phyloP scores from a whole-genome alignment of 2,888 invertebrate species.

The Hipparchia semele region DNA sequence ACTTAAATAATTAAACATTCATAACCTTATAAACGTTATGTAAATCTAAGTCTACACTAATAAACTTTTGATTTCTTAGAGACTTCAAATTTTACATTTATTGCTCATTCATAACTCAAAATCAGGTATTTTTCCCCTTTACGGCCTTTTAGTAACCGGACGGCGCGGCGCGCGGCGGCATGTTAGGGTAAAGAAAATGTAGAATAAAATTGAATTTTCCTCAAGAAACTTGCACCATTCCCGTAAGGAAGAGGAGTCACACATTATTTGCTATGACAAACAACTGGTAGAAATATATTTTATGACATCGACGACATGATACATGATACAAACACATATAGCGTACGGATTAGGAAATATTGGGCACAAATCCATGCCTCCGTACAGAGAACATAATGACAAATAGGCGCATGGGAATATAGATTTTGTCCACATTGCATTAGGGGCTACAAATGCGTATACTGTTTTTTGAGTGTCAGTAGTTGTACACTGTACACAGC shows the following conservation, averaged over 20 bases:
- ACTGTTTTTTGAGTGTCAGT: conserved; percentile 24
- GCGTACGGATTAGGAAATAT: conserved; percentile 56
- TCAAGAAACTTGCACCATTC: conserved; percentile 4
- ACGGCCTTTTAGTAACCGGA: too few species aligned
- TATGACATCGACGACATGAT: conserved; percentile 31
- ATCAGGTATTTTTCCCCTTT: too few species aligned
- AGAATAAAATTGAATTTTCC: not conserved
- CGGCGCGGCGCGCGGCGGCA: too few species aligned
- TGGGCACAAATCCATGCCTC: conserved; percentile 52
- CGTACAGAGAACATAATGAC: conserved; percentile 22
- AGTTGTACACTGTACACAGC: conserved; percentile 31
- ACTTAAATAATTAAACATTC: too few species aligned
- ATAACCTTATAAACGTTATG: too few species aligned
- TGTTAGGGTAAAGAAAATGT: too few species aligned
- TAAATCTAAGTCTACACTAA: too few species aligned
- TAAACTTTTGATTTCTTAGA: too few species aligned
- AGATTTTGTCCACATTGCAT: conserved; percentile 17
- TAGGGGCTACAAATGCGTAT: conserved; percentile 24
- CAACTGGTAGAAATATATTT: conserved; percentile 32
- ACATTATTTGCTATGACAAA: conserved; percentile 32
- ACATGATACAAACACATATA: conserved; percentile 47
- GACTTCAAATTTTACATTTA: too few species aligned
- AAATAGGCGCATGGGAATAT: conserved; percentile 37
- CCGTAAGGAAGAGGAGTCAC: not conserved
- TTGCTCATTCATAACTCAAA: too few species aligned